Conservation (phyloP, 1,140 invertebrate species). For the Whitmania pigra region DNA sequence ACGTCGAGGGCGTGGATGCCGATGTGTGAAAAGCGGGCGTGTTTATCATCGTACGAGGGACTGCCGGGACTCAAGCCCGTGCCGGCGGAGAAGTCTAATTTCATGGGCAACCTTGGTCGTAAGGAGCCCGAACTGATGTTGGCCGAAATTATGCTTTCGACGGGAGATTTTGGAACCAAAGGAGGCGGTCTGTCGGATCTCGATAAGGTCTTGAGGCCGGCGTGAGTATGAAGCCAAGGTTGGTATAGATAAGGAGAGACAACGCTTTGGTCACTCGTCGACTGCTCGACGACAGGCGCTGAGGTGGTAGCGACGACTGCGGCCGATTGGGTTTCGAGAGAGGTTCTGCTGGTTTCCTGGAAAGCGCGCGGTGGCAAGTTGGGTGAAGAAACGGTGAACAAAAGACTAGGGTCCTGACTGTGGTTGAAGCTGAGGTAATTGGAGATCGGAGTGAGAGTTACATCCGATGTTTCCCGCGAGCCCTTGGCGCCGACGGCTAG, state of each 20-base stretch:
- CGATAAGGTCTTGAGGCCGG: too few species aligned
- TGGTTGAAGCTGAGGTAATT: not conserved
- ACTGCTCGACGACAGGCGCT: not conserved
- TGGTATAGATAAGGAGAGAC: too few species aligned
- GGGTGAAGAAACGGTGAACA: not conserved
- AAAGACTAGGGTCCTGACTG: not conserved
- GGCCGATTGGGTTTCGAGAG: not conserved
- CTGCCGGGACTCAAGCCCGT: conserved; percentile 22
- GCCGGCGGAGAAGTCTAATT: conserved; percentile 3
- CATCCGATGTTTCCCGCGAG: not conserved
- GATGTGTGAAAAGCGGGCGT: conserved; percentile 23
- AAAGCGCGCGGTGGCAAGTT: conserved; percentile 2
- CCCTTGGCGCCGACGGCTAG: not conserved
- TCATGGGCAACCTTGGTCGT: not conserved
- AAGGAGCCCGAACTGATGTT: not conserved
- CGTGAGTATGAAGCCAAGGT: too few species aligned
- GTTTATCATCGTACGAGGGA: conserved; percentile 22
- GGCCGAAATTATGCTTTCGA: not conserved
- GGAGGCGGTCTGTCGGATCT: not conserved
- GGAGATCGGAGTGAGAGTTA: not conserved
- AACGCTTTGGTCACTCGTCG: not conserved
- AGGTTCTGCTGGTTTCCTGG: not conserved
- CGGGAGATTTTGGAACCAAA: not conserved
- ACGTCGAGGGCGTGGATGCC: conserved; percentile 24
- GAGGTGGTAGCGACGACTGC: not conserved